Evolutionary conservation across 2,888 invertebrate genomes (phyloP).

Genomic region (Leptopilina syphax): DNA sequence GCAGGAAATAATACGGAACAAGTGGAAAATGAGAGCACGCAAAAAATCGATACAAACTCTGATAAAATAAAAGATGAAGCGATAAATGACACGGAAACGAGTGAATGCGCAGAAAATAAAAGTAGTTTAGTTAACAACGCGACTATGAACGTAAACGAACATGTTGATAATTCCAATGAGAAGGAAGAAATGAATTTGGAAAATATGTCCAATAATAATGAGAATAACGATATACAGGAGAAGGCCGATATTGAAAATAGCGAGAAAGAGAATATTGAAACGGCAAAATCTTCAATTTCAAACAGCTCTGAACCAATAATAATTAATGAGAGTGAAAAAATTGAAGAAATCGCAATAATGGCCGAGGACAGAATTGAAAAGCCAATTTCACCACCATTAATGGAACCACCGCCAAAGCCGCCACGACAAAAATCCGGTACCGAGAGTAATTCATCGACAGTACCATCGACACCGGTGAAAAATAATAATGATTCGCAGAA

Average conservation of each 20-base stretch:
- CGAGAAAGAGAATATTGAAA: not conserved
- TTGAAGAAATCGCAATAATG: conserved; percentile 25
- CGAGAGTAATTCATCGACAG: conserved; percentile 74
- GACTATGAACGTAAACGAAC: conserved; percentile 51
- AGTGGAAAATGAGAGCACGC: conserved; percentile 44
- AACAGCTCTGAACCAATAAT: conserved; percentile 9
- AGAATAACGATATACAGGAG: conserved; percentile 34
- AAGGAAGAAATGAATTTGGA: not conserved
- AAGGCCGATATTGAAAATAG: conserved; percentile 36
- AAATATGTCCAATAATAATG: conserved; percentile 17
- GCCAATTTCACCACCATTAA: conserved; percentile 57
- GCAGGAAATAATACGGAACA: conserved; percentile 54
- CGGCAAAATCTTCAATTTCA: too few relatives aligned
- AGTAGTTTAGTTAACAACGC: conserved; percentile 44
- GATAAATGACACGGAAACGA: conserved; percentile 21
- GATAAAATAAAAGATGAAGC: conserved; percentile 33
- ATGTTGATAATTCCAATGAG: conserved; percentile 53
- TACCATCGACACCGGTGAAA: conserved; percentile 44
- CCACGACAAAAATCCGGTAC: conserved; percentile 76
- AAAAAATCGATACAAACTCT: conserved; percentile 50
- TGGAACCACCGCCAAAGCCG: conserved; percentile 76
- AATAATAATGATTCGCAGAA: not conserved
- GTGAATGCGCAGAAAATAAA: conserved; percentile 43
- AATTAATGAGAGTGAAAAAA: conserved; percentile 20
- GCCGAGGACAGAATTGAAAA: conserved; percentile 43